Base-by-base conservation (phyloP, 2,888 invertebrate genomes). In the Scaptodrosophila latifasciaeformis region DNA sequence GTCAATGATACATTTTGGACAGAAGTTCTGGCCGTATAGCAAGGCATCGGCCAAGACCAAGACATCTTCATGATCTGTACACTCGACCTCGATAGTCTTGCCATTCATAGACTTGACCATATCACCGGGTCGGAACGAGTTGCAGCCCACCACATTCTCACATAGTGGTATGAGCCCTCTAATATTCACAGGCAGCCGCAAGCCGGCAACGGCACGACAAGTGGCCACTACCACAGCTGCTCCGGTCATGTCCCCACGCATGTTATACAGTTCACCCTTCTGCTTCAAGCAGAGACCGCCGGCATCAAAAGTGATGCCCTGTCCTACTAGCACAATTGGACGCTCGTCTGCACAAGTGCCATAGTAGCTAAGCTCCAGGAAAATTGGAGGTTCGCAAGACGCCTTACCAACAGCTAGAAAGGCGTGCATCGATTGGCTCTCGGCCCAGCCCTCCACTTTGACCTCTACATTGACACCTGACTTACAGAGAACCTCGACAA, bases 221-320 rank as follows among this genome's bases (percentile, higher is more conserved):
- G 92, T 88, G 0, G 92, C 92, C 2, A 92, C 88, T 1, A 93
- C 92, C 72, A 91, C 91, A 0, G 95, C 95, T 0, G 94, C 95
- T 1, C 95, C 95, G 0, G 93, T 93, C 94, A 95, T 94, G 77
- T 95, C 95, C 1, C 91, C 94, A 57, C 92, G 88, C 94, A 94
- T 94, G 17, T 70, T 59, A 42, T 57, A 70, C 0, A 82, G 60
- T 15, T 82, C 81, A 0, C 31, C 9, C 1, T 59, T 54, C 15
- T 69, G 7, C 42, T 93, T 94, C 44, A 94, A 81, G 59, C 92
- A 92, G 49, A 94, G 86, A 45, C 94, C 93, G 24, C 95, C 95
- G 66, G 92, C 92, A 81, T 92, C 91, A 81, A 89, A 91, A 0
- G 91, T 91, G 2, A 91, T 88, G 1, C 91, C 91, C 75, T 91